Base-by-base conservation (phyloP, 2,113 vertebrate species). In the Poeciliopsis retropinna region DNA sequence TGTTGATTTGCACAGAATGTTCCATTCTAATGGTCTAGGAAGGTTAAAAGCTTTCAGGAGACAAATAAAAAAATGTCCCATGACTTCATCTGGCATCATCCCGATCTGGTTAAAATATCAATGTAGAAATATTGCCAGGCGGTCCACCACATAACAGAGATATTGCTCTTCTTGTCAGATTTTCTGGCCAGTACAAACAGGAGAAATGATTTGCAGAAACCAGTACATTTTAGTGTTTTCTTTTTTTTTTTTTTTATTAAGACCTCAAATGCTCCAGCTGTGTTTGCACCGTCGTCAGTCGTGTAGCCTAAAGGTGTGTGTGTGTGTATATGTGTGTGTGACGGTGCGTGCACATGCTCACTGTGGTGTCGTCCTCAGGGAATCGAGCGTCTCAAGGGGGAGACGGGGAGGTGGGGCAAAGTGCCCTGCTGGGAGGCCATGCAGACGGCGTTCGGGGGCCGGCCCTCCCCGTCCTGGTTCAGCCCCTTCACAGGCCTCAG, bases 301-400 rank as follows among this genome's bases (percentile, higher is more conserved):
- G 22, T 41, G 51, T 70, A 69, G 22, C 15, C 13, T 57, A n/a
- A 54, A 41, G 64, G 8, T 61, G 65, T 67, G 34, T 37, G 32
- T 32, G 32, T 32, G 32, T 8, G 32, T 12, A 2, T 37, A 2
- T 0, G 34, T 11, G 34, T 12, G 67, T 28, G 13, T 31, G 10
- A 29, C 47, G 1, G 2, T 83, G 0, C 8, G n/a, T 65, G 68
- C 62, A 68, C 29, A 25, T 17, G 25, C 37, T 79, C 39, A 64
- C 25, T 73, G 32, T 65, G 67, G 30, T 87, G 61, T 93, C 75
- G 64, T 83, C 91, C 85, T n/a, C 93, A 99, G 98, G 96, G 95
- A 41, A 99, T 99, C 3, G 97, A 99, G 81, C 95, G 96, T 60
- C 95, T 99, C 73, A 97, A 99, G 79, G 94, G 96, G 1, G 95